Evolutionary conservation across 2,797 vertebrate genomes (phyloP).

Genomic region (Ceryle rudis): DNA sequence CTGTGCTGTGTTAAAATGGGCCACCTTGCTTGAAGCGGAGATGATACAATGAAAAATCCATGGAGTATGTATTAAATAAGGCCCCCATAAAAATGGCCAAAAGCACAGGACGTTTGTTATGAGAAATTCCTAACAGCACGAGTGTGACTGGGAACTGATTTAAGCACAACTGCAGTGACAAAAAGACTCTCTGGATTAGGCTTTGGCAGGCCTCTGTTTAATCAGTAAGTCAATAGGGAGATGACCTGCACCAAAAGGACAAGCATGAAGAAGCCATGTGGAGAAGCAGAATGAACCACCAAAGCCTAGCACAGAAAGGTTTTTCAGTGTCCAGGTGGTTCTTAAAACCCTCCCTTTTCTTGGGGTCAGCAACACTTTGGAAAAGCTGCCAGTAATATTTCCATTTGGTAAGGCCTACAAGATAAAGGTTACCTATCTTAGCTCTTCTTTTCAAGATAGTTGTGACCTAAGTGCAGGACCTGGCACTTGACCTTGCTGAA

Average conservation of each 20-base stretch:
- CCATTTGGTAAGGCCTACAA: not conserved
- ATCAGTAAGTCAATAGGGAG: not conserved
- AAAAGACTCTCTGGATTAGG: not conserved
- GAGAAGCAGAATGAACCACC: not conserved
- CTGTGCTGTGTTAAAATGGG: not conserved
- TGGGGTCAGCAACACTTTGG: not conserved
- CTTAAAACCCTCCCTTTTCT: not conserved
- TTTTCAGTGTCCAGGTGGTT: not conserved
- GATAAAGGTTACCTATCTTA: not conserved
- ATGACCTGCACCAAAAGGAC: not conserved
- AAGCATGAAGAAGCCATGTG: not conserved
- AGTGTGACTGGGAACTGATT: not conserved
- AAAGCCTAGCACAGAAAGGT: not conserved
- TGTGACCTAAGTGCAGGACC: too few species aligned
- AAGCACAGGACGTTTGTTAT: not conserved
- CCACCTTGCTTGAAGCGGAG: not conserved
- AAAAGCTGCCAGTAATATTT: not conserved
- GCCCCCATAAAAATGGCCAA: not conserved
- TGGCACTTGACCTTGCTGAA: too few species aligned
- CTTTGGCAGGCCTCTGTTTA: not conserved
- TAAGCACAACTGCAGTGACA: not conserved
- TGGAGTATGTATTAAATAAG: not conserved
- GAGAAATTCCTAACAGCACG: not conserved
- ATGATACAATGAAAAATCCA: not conserved
- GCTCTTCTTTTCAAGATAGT: not conserved